These are phyloP conservation scores for Oryzias curvinotus DNA, from an alignment of 2,113 vertebrate species.

Conservation along the genomic window DNA sequence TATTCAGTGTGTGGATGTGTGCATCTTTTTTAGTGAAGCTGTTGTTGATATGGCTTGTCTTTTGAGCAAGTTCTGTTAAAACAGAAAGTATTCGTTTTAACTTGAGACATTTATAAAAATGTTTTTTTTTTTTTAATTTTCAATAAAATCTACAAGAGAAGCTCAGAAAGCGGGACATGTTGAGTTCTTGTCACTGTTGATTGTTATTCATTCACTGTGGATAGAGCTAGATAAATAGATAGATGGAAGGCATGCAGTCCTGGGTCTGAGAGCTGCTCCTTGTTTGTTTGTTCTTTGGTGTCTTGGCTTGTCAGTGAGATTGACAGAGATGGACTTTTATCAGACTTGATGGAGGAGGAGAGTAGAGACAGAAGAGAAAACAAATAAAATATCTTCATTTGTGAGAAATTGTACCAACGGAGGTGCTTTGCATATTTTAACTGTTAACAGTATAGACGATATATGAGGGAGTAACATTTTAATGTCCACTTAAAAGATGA, in stretches of 20 bases:
- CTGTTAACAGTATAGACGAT: too few relatives aligned
- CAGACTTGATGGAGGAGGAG: background rate
- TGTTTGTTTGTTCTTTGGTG: background rate
- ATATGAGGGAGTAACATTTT: background rate
- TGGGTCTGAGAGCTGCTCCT: background rate
- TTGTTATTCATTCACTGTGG: conserved; percentile 1
- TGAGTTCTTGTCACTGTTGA: conserved; percentile 7
- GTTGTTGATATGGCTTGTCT: too few relatives aligned
- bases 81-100: too few relatives aligned
- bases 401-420: background rate
- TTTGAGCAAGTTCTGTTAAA: too few relatives aligned
- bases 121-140: background rate
- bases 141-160: background rate
- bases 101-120: too few relatives aligned
- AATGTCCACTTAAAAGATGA: conserved; percentile 10
- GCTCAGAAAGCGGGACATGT: conserved; percentile 6
- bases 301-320: conserved; percentile 1
- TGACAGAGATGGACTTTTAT: background rate
- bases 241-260: background rate
- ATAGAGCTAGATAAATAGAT: background rate
- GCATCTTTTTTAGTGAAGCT: too few relatives aligned
- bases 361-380: background rate
- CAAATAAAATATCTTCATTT: background rate
- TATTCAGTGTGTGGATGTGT: too few relatives aligned
- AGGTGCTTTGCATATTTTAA: too few relatives aligned